These are phyloP conservation scores for Cantharis nigra DNA, from an alignment of 2,888 invertebrate species.

Conservation along the genomic window DNA sequence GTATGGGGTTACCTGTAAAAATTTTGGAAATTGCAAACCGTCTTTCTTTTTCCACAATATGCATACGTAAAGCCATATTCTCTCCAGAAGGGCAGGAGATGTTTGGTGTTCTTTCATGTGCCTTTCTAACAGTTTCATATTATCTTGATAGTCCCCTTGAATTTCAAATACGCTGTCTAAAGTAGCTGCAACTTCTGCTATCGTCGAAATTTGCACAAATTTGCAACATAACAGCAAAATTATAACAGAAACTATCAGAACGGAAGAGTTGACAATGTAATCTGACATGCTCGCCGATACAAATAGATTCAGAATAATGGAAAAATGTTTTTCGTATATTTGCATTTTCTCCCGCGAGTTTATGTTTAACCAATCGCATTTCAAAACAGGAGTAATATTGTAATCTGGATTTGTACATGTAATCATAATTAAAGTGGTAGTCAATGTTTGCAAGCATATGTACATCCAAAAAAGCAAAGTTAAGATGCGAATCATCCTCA, in stretches of 20 bases:
- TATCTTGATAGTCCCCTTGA: conserved; percentile 15
- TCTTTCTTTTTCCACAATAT: conserved; percentile 25
- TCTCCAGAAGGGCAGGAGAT: conserved; percentile 2
- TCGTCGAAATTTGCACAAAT: conserved; percentile 18
- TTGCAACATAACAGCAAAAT: conserved; percentile 7
- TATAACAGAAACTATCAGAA: conserved; percentile 2
- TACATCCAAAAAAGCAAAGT: conserved; percentile 18
- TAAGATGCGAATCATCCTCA: conserved; percentile 23
- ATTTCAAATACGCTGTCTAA: conserved; percentile 18
- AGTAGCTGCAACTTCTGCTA: conserved; percentile 21
- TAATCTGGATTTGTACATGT: conserved; percentile 1
- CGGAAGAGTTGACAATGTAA: not conserved
- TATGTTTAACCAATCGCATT: not conserved
- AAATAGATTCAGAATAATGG: not conserved
- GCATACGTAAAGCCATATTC: conserved; percentile 14
- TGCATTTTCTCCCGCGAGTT: not conserved
- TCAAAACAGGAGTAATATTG: not conserved
- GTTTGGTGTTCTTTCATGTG: conserved; percentile 5
- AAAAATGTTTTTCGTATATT: not conserved
- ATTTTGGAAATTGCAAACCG: conserved; percentile 27
- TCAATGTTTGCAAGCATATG: conserved; percentile 6
- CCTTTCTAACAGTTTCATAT: conserved; percentile 17
- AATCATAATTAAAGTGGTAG: conserved; percentile 11
- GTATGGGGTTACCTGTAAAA: conserved; percentile 38
- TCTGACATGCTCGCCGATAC: not conserved